Evolutionary conservation across 2,888 invertebrate species (phyloP).

Genomic region (Ametastegia equiseti): DNA sequence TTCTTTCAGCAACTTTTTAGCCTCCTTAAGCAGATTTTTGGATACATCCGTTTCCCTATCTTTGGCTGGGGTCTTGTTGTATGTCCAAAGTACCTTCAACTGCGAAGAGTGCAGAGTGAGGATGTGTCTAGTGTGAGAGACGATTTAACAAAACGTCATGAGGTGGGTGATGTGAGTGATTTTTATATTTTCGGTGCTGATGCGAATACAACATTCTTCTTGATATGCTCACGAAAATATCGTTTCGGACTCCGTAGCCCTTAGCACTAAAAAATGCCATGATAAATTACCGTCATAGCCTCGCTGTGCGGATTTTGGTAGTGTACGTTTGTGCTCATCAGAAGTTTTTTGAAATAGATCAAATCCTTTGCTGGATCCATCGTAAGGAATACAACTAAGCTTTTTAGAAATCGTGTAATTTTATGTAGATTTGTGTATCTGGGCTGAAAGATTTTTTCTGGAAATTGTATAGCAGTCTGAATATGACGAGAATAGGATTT

Average conservation of each 20-base stretch:
- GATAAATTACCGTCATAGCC: conserved; percentile 20
- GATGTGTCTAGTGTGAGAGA: not conserved
- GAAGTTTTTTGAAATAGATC: conserved; percentile 18
- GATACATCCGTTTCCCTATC: not conserved
- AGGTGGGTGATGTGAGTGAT: not conserved
- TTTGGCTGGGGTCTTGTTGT: conserved; percentile 5
- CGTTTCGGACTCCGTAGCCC: not conserved
- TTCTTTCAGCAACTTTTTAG: conserved; percentile 30
- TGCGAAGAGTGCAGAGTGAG: not conserved
- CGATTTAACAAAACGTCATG: not conserved
- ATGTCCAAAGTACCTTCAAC: conserved; percentile 39
- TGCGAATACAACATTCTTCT: not conserved
- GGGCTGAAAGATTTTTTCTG: not conserved
- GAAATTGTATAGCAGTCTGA: not conserved
- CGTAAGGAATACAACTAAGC: not conserved
- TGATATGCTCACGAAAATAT: not conserved
- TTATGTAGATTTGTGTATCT: not conserved
- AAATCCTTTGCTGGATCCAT: conserved; percentile 5
- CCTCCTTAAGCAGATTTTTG: conserved; percentile 48
- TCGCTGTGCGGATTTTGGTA: conserved; percentile 36
- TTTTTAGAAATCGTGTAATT: not conserved
- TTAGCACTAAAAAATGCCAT: not conserved
- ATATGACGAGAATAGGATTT: not conserved
- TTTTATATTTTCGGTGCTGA: not conserved
- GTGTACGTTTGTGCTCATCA: conserved; percentile 2